Base-by-base conservation (phyloP, 1,140 invertebrate genomes). In the Armadillidium nasatum region DNA sequence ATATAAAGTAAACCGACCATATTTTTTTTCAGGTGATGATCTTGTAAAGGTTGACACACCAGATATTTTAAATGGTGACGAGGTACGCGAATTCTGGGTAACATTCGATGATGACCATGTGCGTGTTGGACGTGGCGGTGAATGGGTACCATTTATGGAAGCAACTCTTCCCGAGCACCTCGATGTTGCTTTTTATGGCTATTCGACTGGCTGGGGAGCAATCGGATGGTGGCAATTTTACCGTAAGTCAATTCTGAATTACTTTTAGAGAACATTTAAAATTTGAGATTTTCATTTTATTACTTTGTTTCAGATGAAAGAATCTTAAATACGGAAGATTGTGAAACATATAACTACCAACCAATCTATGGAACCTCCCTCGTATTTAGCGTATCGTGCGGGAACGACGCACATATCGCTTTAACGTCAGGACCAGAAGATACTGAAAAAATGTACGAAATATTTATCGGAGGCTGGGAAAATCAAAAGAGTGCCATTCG, bases 181-280 rank as follows among this genome's bases (percentile, higher is more conserved):
- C 82, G 86, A 86, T 0, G 87, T 94, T 33, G 87, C 87, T 76
- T 89, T 91, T 83, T 90, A 92, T 23, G 93, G 92, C 66, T 88
- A 94, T 13, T 91, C 91, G 84, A 94, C 93, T 67, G 92, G 91
- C 67, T 94, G 92, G 92, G 93, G 93, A 22, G 90, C 93, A 0
- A 85, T 84, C 74, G 93, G 93, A n/a, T 88, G 89, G 46, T 95
- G 93, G 93, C 86, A 90, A 33, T 88, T 95, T 82, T 91, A 94
- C 60, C 70, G 77, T 81, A 71, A 76, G 79, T 80, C 7, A 69
- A 7, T 71, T 22, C 22, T 71, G 69, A 15, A 46, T n/a, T 76
- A 22, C 72, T 43, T 3, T 76, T 10, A 7, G 10, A 19, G 23
- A 10, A 66, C 44, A 19, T 72, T 4, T 33, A 76, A 33, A 33